Conservation (phyloP, 2,888 invertebrate species). For the Cantharis lateralis region DNA sequence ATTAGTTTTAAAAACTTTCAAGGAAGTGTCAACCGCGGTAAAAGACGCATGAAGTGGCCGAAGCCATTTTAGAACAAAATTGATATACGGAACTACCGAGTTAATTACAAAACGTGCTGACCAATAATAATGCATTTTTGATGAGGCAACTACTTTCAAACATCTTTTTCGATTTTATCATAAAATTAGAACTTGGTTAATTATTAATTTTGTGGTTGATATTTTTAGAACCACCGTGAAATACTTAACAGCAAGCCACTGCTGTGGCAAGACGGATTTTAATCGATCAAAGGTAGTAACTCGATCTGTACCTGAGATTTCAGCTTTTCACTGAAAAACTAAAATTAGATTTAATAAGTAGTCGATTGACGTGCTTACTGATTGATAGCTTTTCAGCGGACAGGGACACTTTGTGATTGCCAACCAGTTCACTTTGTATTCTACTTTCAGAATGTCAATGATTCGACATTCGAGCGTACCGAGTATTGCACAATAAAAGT, state of each 20-base stretch:
- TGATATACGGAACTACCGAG: background rate
- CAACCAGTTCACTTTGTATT: no score
- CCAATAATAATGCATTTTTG: background rate
- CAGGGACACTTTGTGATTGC: background rate
- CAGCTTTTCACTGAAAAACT: background rate
- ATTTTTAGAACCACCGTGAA: background rate
- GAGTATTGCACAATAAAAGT: no score
- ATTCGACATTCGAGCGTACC: no score
- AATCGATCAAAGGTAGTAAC: background rate
- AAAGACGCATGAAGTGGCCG: background rate
- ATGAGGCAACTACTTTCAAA: background rate
- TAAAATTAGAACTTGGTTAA: background rate
- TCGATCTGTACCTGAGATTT: background rate
- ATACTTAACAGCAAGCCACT: background rate
- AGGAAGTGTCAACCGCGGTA: background rate
- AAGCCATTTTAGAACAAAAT: background rate
- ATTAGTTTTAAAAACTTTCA: background rate
- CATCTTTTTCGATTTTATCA: background rate
- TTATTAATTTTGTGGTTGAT: background rate
- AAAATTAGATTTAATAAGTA: background rate
- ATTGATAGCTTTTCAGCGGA: background rate
- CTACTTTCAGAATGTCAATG: no score
- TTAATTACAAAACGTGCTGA: background rate
- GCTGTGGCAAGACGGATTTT: background rate
- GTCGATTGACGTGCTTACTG: no score